Conservation (phyloP, 2,888 invertebrate species). For the Drosophila mimica region DNA sequence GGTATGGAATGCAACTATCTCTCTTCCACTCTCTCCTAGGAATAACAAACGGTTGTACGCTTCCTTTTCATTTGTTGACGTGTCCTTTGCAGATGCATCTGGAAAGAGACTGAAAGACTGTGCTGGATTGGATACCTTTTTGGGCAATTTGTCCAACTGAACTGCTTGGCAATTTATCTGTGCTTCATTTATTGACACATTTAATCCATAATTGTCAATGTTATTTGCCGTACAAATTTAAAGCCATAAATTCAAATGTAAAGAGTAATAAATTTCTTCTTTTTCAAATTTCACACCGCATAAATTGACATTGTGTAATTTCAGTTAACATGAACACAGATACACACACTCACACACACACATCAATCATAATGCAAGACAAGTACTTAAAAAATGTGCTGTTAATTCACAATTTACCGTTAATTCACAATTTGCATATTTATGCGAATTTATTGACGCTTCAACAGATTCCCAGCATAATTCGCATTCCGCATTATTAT, state of each 20-base stretch:
- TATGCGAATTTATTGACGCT: constrained; percentile 46
- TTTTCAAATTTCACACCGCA: constrained; percentile 13
- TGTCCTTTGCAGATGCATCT: neutral
- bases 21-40: constrained; percentile 1
- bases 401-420: constrained; percentile 62
- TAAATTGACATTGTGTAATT: constrained; percentile 38
- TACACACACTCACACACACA: neutral
- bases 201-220: constrained; percentile 78
- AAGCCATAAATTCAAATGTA: constrained; percentile 71
- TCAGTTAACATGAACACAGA: neutral
- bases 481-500: constrained; percentile 13
- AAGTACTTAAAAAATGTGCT: constrained; percentile 57
- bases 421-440: constrained; percentile 72
- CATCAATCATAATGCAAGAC: constrained; percentile 61
- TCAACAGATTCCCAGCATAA: constrained; percentile 10
- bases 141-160: constrained; percentile 32
- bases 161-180: constrained; percentile 64
- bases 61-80: constrained; percentile 32
- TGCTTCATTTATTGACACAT: constrained; percentile 70
- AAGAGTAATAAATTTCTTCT: constrained; percentile 60
- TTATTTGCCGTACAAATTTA: constrained; percentile 72
- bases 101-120: neutral
- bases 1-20: constrained; percentile 11
- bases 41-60: constrained; percentile 29
- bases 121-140: constrained; percentile 33